Conservation (phyloP, 2,888 invertebrate species). For the Pachymerium ferrugineum region DNA sequence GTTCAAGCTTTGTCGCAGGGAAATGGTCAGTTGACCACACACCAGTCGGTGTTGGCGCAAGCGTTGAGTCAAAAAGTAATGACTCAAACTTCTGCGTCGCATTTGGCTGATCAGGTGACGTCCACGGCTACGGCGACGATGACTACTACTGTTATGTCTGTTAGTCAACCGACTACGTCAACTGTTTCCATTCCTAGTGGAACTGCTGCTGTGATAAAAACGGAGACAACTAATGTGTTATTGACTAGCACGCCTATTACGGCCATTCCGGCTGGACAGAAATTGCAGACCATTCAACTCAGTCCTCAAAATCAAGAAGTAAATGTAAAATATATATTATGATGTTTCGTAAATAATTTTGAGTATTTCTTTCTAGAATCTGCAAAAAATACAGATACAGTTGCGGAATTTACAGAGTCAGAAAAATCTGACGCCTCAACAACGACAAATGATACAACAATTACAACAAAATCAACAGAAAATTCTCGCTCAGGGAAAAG, state of each 20-base stretch:
- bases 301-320: conserved; percentile 67
- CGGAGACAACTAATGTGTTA: conserved; percentile 23
- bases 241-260: conserved; percentile 31
- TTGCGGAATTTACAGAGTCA: conserved; percentile 60
- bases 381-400: conserved; percentile 62
- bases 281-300: conserved; percentile 55
- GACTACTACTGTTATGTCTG: background rate
- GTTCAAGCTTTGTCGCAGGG: conserved; percentile 31
- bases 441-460: conserved; percentile 56
- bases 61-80: conserved; percentile 11
- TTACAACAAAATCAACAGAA: conserved; percentile 65
- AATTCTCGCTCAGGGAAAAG: conserved; percentile 64
- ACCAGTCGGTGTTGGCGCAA: background rate
- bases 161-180: background rate
- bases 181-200: conserved; percentile 1
- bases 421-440: conserved; percentile 53
- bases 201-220: conserved; percentile 25
- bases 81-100: background rate
- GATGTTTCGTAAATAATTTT: background rate
- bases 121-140: background rate
- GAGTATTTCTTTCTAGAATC: conserved; percentile 46
- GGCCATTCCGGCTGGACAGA: conserved; percentile 36
- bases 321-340: conserved; percentile 29
- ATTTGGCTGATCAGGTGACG: background rate
- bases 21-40: background rate